phyloP scores from a whole-genome alignment of 2,113 vertebrate species.

The Platycercus adscitus region DNA sequence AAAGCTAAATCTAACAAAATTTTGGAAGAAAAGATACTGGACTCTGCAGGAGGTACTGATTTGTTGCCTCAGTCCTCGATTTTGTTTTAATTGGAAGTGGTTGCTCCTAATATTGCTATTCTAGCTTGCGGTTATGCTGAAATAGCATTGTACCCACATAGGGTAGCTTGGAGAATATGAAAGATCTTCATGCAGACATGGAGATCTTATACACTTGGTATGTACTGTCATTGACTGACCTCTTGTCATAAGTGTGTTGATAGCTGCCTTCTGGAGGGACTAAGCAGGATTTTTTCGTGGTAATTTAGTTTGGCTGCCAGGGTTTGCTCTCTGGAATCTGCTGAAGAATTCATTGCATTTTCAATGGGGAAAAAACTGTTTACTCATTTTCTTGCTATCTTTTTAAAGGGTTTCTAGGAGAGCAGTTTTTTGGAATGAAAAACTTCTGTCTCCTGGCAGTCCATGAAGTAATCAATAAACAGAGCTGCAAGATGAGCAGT shows the following conservation, averaged over 20 bases:
- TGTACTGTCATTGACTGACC: neutral
- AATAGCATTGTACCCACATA: neutral
- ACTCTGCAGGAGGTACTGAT: neutral
- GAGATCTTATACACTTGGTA: neutral
- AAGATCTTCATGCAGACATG: neutral
- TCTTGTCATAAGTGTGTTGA: neutral
- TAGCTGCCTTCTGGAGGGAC: neutral
- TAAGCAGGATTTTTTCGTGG: neutral
- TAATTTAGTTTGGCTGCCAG: neutral
- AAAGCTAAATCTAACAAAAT: neutral
- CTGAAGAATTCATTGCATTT: neutral
- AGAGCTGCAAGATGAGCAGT: neutral
- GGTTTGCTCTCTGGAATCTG: neutral
- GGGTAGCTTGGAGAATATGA: neutral
- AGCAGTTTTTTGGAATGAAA: neutral
- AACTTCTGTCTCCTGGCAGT: neutral
- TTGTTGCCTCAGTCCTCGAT: neutral
- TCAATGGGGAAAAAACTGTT: neutral
- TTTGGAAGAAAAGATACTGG: neutral
- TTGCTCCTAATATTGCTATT: neutral
- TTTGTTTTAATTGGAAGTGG: neutral
- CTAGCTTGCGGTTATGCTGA: neutral
- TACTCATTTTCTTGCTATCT: neutral
- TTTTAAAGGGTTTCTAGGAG: neutral
- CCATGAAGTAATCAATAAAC: neutral